These are phyloP conservation scores for Helarctos malayanus DNA, from an alignment of 2,797 vertebrate genomes.

Conservation along the genomic window DNA sequence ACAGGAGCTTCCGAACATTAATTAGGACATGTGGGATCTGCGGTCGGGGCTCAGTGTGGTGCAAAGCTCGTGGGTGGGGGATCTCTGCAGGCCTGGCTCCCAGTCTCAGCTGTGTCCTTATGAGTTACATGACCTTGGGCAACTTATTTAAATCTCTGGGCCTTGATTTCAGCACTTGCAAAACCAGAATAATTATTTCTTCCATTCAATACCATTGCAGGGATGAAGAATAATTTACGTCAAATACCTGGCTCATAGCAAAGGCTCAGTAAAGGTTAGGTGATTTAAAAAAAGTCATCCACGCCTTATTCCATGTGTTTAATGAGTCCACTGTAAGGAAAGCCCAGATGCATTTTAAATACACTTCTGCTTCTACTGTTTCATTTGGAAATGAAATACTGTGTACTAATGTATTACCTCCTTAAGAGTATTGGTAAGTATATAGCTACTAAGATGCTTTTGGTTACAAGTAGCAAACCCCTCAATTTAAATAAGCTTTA, in stretches of 20 bases:
- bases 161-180: slow-evolving; percentile 7
- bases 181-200: not conserved
- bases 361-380: slow-evolving; percentile 15
- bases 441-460: slow-evolving; percentile 1
- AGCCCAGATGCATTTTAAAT: not conserved
- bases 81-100: not conserved
- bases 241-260: not conserved
- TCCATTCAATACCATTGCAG: not conserved
- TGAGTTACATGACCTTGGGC: not conserved
- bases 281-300: not conserved
- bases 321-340: not conserved
- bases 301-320: not conserved
- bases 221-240: not conserved
- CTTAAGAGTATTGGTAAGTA: not conserved
- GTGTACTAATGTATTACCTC: not conserved
- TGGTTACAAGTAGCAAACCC: not conserved
- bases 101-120: not conserved
- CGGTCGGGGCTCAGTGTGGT: not conserved
- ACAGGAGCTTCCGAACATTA: not conserved
- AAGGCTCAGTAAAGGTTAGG: slow-evolving; percentile 24
- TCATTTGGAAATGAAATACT: slow-evolving; percentile 18
- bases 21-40: not conserved
- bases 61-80: not conserved
- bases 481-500: slow-evolving; percentile 5
- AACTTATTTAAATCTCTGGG: not conserved